These are phyloP conservation scores for Turritopsis rubra DNA, from an alignment of 30 jellyfish, hydroid and myxozoan genomes.

Conservation along the genomic window DNA sequence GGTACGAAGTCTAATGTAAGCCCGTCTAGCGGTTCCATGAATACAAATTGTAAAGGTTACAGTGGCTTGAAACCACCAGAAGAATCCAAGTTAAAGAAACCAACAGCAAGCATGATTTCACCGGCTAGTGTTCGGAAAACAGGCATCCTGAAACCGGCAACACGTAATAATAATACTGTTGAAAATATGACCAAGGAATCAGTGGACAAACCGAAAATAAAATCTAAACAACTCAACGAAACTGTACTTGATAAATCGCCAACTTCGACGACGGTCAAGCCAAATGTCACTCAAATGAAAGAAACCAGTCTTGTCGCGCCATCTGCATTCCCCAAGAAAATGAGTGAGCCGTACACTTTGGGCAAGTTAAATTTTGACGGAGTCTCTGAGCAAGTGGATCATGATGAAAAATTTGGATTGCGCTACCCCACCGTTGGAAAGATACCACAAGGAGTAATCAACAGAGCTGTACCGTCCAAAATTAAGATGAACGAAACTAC, in stretches of 20 bases:
- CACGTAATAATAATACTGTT: background rate
- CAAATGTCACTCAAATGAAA: background rate
- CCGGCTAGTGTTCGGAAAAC: background rate
- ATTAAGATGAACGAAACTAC: background rate
- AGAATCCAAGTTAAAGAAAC: background rate
- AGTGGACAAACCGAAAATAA: background rate
- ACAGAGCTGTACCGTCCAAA: background rate
- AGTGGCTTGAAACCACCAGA: background rate
- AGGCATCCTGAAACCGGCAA: background rate
- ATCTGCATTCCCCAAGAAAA: background rate
- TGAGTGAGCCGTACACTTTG: background rate
- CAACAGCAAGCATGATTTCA: background rate
- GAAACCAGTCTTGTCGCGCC: background rate
- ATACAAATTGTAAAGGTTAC: background rate
- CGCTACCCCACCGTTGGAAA: conserved; percentile 27
- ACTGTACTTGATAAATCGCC: background rate
- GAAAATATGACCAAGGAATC: background rate
- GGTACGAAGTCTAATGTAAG: background rate
- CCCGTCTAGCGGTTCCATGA: background rate
- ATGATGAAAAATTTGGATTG: background rate
- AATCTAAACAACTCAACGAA: background rate
- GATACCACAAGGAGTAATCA: background rate
- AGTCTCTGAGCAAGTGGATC: background rate
- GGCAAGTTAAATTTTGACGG: background rate
- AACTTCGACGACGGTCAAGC: background rate